phyloP scores from a whole-genome alignment of 2,797 vertebrate genomes.

The Spea hammondii region DNA sequence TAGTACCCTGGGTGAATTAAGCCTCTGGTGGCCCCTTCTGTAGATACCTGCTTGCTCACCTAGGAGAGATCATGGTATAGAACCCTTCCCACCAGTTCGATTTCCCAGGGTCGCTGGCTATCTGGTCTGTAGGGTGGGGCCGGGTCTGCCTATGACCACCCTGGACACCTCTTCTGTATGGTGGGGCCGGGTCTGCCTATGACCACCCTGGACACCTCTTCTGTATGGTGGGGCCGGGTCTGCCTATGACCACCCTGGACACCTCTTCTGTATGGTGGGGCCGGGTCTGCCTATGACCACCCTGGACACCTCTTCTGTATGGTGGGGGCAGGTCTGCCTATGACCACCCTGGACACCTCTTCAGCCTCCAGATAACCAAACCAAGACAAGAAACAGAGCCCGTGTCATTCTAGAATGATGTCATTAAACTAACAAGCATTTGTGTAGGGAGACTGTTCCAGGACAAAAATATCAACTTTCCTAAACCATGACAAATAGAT shows the following conservation, averaged over 20 bases:
- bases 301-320: background rate
- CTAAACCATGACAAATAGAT: background rate
- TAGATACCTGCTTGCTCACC: no score
- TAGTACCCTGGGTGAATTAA: no score
- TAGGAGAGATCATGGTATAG: no score
- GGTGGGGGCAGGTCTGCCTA: background rate
- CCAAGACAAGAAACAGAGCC: conserved; percentile 21
- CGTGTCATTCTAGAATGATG: conserved; percentile 21
- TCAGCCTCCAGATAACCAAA: background rate
- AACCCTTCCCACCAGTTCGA: no score
- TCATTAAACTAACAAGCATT: conserved; percentile 43
- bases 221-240: no score
- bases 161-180: no score
- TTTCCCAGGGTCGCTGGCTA: background rate
- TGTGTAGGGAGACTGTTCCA: conserved; percentile 18
- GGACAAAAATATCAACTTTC: conserved; percentile 18
- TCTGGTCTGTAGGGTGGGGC: background rate
- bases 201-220: no score
- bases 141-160: no score
- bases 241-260: background rate
- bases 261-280: background rate
- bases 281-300: no score
- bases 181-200: no score
- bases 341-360: background rate
- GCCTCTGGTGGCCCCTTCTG: no score